Percentiles rank a stretch among this genome's conserved stretches.
Evolutionary conservation across 2,113 vertebrate species (phyloP).

Genomic region (Halichoeres trimaculatus): DNA sequence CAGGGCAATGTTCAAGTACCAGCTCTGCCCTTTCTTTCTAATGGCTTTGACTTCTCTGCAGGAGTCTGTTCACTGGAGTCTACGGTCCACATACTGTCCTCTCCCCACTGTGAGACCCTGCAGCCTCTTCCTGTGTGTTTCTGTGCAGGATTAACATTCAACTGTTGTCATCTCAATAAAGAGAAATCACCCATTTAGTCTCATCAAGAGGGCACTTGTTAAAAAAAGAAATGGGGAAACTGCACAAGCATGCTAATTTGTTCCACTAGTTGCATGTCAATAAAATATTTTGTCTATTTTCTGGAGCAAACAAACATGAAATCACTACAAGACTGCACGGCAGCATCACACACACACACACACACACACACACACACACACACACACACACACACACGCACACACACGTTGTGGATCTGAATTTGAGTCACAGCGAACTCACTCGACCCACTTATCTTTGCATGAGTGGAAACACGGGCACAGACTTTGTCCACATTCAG

Average conservation of each 20-base stretch:
- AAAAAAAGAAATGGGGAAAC: neutral
- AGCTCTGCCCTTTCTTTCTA: conserved; percentile 8
- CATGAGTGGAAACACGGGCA: too few species aligned
- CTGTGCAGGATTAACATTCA: neutral
- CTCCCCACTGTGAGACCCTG: neutral
- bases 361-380: too few species aligned
- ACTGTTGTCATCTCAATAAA: neutral
- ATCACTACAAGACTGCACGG: too few species aligned
- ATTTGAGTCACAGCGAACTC: too few species aligned
- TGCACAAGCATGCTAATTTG: neutral
- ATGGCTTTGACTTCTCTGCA: neutral
- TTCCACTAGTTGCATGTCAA: too few species aligned
- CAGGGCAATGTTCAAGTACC: conserved; percentile 1
- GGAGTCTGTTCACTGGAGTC: neutral
- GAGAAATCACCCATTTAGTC: neutral
- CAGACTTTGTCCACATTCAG: too few species aligned
- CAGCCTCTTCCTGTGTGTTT: neutral
- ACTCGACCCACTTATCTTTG: too few species aligned
- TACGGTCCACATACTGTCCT: neutral
- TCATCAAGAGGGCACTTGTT: neutral
- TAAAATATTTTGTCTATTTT: too few species aligned
- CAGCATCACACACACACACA: too few species aligned
- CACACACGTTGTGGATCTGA: too few species aligned
- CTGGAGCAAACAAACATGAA: too few species aligned
- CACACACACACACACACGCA: too few species aligned